Percentiles rank a stretch among this genome's conserved stretches.
phyloP scores from a whole-genome alignment of 2,888 invertebrate species.

The Geotrupes spiniger region DNA sequence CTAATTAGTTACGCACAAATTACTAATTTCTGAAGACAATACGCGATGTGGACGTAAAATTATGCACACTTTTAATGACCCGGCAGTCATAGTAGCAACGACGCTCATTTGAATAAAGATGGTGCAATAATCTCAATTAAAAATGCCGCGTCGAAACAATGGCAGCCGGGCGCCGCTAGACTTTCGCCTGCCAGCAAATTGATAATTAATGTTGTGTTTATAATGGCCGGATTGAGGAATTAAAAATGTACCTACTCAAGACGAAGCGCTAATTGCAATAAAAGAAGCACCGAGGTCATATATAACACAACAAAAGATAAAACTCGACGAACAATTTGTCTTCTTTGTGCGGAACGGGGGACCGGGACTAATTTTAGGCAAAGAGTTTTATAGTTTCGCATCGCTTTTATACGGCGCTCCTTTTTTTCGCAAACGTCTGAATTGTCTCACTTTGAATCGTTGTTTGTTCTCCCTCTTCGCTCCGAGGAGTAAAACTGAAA shows the following conservation, averaged over 20 bases:
- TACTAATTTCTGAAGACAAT: conserved; percentile 50
- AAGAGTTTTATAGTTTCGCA: conserved; percentile 47
- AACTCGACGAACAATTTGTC: conserved; percentile 41
- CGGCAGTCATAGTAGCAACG: conserved; percentile 23
- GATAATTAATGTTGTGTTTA: conserved; percentile 54
- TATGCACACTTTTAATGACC: conserved; percentile 51
- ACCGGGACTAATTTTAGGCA: conserved; percentile 45
- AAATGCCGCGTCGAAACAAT: conserved; percentile 50
- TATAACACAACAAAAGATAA: conserved; percentile 41
- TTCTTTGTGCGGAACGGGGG: conserved; percentile 36
- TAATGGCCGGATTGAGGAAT: conserved; percentile 50
- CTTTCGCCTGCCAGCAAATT: conserved; percentile 46
- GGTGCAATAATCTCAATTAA: conserved; percentile 53
- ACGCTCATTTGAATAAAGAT: conserved; percentile 47
- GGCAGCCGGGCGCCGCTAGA: conserved; percentile 40
- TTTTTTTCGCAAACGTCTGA: conserved; percentile 44
- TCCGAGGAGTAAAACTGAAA: conserved; percentile 13
- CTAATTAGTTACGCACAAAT: conserved; percentile 51
- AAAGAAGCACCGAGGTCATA: conserved; percentile 36
- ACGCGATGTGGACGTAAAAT: conserved; percentile 46
- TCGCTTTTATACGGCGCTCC: conserved; percentile 37
- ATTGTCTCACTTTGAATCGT: conserved; percentile 42
- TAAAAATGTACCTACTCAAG: conserved; percentile 50
- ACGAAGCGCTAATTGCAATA: conserved; percentile 44
- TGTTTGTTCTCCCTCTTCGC: conserved; percentile 34